Conservation (phyloP, 2,113 vertebrate species). For the Microcebus griseorufus region DNA sequence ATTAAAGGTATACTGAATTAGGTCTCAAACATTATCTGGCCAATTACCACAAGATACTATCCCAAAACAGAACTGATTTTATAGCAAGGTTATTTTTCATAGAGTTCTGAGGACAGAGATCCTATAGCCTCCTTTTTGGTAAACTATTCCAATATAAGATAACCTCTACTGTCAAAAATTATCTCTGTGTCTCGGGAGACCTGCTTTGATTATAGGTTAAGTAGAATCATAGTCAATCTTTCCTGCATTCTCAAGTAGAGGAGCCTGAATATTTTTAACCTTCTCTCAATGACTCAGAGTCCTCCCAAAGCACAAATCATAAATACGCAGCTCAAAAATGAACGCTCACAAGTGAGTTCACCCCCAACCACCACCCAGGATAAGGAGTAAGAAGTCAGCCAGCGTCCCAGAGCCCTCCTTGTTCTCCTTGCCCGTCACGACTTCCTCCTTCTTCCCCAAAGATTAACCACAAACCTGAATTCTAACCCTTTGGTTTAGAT, state of each 20-base stretch:
- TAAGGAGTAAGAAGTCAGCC: neutral
- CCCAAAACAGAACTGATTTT: neutral
- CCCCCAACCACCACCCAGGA: neutral
- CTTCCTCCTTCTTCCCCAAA: neutral
- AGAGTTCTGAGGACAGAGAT: neutral
- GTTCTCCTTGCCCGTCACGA: neutral
- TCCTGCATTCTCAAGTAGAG: neutral
- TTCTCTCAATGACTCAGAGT: neutral
- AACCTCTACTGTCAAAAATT: neutral
- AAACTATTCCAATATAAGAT: neutral
- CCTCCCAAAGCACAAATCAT: neutral
- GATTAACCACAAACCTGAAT: neutral
- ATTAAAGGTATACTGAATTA: neutral
- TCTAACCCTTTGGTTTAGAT: neutral
- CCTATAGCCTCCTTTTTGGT: neutral
- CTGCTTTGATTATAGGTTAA: neutral
- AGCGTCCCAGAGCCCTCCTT: neutral
- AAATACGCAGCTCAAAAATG: neutral
- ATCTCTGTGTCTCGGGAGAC: neutral
- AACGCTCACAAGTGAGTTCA: neutral
- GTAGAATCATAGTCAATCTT: neutral
- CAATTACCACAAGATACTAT: neutral
- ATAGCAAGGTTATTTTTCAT: neutral
- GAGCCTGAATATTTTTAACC: neutral
- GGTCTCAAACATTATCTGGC: slow-evolving; percentile 3